These are phyloP conservation scores for Bradypodion ventrale DNA, from an alignment of 2,797 vertebrate genomes.

Conservation along the genomic window DNA sequence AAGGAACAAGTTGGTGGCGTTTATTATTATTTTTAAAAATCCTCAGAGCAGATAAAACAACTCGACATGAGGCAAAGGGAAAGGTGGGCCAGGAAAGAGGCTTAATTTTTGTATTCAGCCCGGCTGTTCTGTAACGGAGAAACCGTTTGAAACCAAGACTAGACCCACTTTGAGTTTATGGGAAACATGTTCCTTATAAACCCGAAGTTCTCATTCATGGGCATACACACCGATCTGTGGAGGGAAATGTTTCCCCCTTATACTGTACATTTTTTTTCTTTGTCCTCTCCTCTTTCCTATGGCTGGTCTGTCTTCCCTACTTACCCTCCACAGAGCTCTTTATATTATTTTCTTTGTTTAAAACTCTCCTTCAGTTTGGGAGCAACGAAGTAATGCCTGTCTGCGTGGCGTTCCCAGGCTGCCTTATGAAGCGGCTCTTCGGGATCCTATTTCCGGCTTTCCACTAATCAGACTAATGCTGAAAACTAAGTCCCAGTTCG, in stretches of 20 bases:
- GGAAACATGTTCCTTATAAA: slow-evolving; percentile 44
- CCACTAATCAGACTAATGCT: slow-evolving; percentile 54
- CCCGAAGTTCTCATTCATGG: slow-evolving; percentile 43
- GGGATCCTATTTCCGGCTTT: slow-evolving; percentile 63
- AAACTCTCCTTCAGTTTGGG: slow-evolving; percentile 55
- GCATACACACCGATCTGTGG: slow-evolving; percentile 16
- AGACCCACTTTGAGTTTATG: slow-evolving; percentile 46
- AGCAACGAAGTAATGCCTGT: slow-evolving; percentile 64
- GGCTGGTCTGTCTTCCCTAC: too few species aligned
- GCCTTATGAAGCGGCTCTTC: slow-evolving; percentile 42
- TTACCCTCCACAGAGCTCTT: too few species aligned
- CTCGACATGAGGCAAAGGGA: slow-evolving; percentile 40
- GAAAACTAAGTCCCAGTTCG: slow-evolving; percentile 58
- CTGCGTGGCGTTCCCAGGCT: slow-evolving; percentile 15
- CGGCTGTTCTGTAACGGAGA: slow-evolving; percentile 34
- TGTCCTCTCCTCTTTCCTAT: slow-evolving; percentile 19
- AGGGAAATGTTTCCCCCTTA: slow-evolving; percentile 49
- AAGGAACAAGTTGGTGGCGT: slow-evolving; percentile 34
- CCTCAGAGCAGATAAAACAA: slow-evolving; percentile 49
- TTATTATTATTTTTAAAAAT: slow-evolving; percentile 10
- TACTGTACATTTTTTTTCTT: background rate
- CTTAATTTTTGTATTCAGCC: slow-evolving; percentile 20
- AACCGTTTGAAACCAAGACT: slow-evolving; percentile 46
- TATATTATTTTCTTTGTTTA: too few species aligned
- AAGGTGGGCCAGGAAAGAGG: background rate